Evolutionary conservation across 2,888 invertebrate species (phyloP).

Genomic region (Crepidodera aurea): DNA sequence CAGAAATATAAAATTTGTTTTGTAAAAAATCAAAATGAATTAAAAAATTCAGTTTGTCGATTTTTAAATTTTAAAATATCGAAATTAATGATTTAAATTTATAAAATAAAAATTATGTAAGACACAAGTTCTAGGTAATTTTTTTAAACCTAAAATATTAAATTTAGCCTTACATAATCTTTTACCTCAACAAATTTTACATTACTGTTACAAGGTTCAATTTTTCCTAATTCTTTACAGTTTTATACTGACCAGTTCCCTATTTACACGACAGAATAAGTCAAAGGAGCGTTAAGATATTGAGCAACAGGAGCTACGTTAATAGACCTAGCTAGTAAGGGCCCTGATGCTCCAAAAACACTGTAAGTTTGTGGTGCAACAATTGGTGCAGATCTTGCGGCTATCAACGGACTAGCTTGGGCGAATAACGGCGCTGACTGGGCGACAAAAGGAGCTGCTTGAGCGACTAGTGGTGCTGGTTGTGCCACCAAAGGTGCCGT

Average conservation of each 20-base stretch:
- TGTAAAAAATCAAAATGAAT: neutral
- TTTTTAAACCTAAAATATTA: too few relatives aligned
- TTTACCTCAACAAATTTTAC: neutral
- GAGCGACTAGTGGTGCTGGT: neutral
- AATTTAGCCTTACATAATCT: neutral
- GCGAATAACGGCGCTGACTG: constrained; percentile 9
- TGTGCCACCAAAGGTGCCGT: constrained; percentile 41
- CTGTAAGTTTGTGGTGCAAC: neutral
- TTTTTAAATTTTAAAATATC: too few relatives aligned
- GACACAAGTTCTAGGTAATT: too few relatives aligned
- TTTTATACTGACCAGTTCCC: neutral
- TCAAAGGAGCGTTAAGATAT: neutral
- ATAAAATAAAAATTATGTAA: too few relatives aligned
- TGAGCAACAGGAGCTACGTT: neutral
- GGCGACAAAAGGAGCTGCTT: constrained; percentile 10
- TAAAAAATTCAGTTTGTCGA: too few relatives aligned
- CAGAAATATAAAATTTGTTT: neutral
- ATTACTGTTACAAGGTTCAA: neutral
- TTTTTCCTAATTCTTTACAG: neutral
- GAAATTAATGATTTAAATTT: too few relatives aligned
- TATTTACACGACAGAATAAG: neutral
- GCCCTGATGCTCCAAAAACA: neutral
- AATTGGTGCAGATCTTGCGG: neutral
- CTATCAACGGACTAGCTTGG: constrained; percentile 1
- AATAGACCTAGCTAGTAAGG: neutral